Conservation (phyloP, 2,113 vertebrate genomes). For the Centropristis striata region DNA sequence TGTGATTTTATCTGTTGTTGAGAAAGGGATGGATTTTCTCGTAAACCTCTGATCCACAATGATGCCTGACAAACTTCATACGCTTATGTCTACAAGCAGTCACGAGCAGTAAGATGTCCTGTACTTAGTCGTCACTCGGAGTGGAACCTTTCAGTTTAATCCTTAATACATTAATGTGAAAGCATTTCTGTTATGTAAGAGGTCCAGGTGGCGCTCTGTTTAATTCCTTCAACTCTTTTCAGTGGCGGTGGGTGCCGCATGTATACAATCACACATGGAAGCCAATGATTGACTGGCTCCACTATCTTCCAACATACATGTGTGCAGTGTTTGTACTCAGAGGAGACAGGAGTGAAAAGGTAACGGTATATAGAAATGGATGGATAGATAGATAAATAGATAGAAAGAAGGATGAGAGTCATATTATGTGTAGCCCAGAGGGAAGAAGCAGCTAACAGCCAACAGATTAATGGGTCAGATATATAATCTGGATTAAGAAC, state of each 20-base stretch:
- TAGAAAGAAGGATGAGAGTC: neutral
- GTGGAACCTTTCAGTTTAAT: neutral
- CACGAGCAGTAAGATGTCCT: neutral
- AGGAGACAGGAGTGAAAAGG: neutral
- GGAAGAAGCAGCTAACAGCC: constrained; percentile 32
- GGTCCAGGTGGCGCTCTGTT: neutral
- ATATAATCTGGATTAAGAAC: constrained; percentile 63
- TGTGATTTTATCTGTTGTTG: neutral
- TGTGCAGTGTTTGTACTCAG: neutral
- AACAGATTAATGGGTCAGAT: constrained; percentile 56
- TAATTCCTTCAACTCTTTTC: constrained; percentile 6
- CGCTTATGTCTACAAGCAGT: neutral
- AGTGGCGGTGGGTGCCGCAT: neutral
- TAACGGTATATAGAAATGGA: constrained; percentile 14
- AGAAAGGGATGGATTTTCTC: neutral
- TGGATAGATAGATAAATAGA: constrained; percentile 6
- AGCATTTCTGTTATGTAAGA: constrained; percentile 6
- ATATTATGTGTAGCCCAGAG: neutral
- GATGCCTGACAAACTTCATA: neutral
- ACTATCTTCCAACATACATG: neutral
- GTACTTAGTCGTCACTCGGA: neutral
- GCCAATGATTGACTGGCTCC: neutral
- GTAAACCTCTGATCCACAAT: too few species aligned
- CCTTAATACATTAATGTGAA: neutral
- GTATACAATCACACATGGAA: neutral